phyloP scores from a whole-genome alignment of 2,113 vertebrate species.

The Poecilia latipinna region DNA sequence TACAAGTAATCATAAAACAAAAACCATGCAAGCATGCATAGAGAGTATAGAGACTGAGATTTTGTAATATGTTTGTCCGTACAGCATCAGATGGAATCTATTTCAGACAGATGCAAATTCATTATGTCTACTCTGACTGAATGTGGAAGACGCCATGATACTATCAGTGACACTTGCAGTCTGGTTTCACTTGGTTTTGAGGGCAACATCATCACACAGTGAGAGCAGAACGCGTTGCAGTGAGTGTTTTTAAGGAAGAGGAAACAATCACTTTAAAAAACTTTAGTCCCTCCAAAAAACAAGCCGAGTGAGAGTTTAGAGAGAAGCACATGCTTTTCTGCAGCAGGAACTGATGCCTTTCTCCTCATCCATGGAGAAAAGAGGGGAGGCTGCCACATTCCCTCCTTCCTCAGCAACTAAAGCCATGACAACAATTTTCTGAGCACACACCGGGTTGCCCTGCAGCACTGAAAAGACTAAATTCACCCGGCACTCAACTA shows the following conservation, averaged over 20 bases:
- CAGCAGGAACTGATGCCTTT: not conserved
- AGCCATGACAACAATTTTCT: conserved; percentile 61
- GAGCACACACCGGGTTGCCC: conserved; percentile 10
- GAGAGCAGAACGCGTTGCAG: conserved; percentile 7
- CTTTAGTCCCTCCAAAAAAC: conserved; percentile 1
- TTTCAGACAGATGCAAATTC: not conserved
- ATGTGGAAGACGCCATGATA: conserved; percentile 9
- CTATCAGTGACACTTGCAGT: not conserved
- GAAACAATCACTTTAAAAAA: conserved; percentile 17
- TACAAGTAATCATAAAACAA: not conserved
- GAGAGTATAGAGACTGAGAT: not conserved
- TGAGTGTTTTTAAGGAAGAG: conserved; percentile 8
- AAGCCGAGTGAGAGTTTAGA: not conserved
- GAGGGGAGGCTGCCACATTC: conserved; percentile 50
- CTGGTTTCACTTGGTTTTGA: conserved; percentile 31
- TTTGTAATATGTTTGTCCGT: not conserved
- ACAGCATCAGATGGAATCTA: not conserved
- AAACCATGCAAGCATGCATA: not conserved
- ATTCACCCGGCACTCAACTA: not conserved
- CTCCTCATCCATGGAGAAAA: conserved; percentile 7
- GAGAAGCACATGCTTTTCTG: not conserved
- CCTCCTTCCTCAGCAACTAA: conserved; percentile 56
- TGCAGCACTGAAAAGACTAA: conserved; percentile 11
- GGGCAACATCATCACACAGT: not conserved
- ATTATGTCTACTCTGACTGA: not conserved